phyloP scores from a whole-genome alignment of 37 sponge, comb jelly and placozoan genomes.

The Geodia barretti region DNA sequence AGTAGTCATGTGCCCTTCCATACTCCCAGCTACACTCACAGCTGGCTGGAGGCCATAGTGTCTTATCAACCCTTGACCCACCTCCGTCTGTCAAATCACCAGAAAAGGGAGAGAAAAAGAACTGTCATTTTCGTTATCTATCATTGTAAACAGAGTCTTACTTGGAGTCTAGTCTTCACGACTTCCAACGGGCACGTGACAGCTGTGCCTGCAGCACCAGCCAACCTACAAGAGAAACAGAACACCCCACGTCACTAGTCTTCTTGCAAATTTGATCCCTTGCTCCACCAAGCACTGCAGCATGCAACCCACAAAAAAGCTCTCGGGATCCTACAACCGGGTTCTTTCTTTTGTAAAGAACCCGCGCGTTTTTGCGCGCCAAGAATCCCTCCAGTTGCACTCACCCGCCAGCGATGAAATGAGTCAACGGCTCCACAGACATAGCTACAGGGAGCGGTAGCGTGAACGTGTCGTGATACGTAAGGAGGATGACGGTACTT shows the following conservation, averaged over 20 bases:
- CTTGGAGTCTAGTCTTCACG: constrained; percentile 90
- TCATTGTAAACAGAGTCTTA: background rate
- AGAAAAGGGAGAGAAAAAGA: too few species aligned
- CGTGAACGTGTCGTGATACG: too few species aligned
- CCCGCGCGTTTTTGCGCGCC: too few species aligned
- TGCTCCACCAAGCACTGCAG: too few species aligned
- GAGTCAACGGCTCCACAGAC: constrained; percentile 27
- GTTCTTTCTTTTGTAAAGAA: too few species aligned
- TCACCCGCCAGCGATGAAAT: constrained; percentile 75
- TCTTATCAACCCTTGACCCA: background rate
- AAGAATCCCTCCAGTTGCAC: too few species aligned
- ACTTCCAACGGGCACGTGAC: constrained; percentile 92
- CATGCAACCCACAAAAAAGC: too few species aligned
- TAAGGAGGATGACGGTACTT: background rate
- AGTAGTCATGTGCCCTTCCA: background rate
- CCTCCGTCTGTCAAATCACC: background rate
- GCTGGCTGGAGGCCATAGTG: background rate
- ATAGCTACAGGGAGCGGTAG: background rate
- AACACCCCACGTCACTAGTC: too few species aligned
- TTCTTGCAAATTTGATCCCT: too few species aligned
- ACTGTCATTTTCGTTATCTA: too few species aligned
- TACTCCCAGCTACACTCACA: background rate
- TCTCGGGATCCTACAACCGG: too few species aligned
- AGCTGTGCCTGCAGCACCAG: constrained; percentile 85
- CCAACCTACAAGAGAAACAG: constrained; percentile 79